Evolutionary conservation across 2,888 invertebrate genomes (phyloP).

Genomic region (Pseudococcus jackbeardsleyi): DNA sequence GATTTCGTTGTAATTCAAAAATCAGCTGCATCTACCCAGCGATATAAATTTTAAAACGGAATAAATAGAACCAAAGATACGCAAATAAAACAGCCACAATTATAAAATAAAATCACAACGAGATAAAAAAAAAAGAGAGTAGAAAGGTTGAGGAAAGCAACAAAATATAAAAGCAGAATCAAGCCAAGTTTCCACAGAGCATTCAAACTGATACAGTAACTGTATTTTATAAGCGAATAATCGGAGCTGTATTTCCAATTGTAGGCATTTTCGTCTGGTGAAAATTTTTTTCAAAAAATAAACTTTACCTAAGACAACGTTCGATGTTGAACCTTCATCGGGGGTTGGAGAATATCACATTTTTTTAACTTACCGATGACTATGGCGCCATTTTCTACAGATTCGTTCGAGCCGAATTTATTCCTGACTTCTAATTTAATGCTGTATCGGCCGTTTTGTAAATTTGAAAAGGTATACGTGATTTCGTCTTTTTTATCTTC

Average conservation of each 20-base stretch:
- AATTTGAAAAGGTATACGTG: neutral
- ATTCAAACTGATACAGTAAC: neutral
- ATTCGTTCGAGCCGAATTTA: conserved; percentile 13
- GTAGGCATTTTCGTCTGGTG: neutral
- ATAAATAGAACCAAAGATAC: neutral
- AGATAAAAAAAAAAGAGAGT: neutral
- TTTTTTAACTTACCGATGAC: conserved; percentile 53
- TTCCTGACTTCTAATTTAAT: conserved; percentile 39
- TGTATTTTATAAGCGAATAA: neutral
- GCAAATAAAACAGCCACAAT: neutral
- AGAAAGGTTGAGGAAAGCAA: neutral
- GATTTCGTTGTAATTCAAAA: too few species aligned
- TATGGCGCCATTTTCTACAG: neutral
- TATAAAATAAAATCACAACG: conserved; percentile 12
- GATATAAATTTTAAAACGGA: neutral
- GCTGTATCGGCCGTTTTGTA: conserved; percentile 35
- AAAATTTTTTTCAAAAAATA: neutral
- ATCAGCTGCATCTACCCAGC: too few species aligned
- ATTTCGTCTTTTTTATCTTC: neutral
- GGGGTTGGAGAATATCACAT: neutral
- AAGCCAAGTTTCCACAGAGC: conserved; percentile 24
- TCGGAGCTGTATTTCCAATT: conserved; percentile 17
- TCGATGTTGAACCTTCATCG: neutral
- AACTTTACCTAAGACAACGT: neutral
- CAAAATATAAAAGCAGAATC: conserved; percentile 19